Conservation (phyloP, 2,888 invertebrate species). For the Drosophila paucipuncta region DNA sequence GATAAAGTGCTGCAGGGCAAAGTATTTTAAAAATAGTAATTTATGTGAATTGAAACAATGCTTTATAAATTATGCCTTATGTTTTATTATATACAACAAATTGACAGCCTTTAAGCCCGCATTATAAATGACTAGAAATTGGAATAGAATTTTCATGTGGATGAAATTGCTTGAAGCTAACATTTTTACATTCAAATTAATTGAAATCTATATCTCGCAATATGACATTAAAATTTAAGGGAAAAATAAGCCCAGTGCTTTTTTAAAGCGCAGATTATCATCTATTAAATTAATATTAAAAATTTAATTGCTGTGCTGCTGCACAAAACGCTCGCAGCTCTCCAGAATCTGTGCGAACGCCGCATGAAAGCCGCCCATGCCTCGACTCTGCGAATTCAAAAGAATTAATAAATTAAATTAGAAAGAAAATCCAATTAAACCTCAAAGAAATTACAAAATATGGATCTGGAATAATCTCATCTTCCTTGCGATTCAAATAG, state of each 20-base stretch:
- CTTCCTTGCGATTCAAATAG: conserved; percentile 90
- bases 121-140: not conserved
- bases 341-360: conserved; percentile 76
- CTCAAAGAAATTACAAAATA: conserved; percentile 90
- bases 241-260: not conserved
- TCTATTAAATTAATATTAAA: not conserved
- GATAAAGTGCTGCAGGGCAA: conserved; percentile 72
- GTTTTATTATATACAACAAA: not conserved
- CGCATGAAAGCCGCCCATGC: conserved; percentile 75
- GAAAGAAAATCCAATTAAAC: not conserved
- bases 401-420: too few species aligned
- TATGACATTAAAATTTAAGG: not conserved
- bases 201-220: not conserved
- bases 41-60: not conserved
- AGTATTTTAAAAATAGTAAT: conserved; percentile 54
- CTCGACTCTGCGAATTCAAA: conserved; percentile 64
- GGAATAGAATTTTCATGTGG: not conserved
- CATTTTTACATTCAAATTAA: not conserved
- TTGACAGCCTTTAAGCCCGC: not conserved
- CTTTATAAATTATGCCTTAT: not conserved
- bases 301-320: conserved; percentile 31
- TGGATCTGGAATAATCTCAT: conserved; percentile 93
- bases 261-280: not conserved
- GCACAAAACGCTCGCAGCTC: conserved; percentile 68
- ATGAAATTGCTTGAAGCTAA: not conserved